phyloP scores from a whole-genome alignment of 2,113 vertebrate genomes.

The Dascyllus trimaculatus region DNA sequence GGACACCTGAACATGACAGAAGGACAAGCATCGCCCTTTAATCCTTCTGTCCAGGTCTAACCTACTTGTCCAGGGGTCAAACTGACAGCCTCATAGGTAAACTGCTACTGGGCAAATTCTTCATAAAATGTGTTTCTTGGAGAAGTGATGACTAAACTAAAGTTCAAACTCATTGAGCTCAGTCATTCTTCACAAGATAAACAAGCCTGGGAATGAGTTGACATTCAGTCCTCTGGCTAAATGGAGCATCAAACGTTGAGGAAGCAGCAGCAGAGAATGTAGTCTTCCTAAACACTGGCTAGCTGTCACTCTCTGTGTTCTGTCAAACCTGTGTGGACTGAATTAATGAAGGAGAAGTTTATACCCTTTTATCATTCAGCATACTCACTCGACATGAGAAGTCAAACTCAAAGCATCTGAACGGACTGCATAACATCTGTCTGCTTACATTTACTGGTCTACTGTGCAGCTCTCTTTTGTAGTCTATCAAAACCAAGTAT shows the following conservation, averaged over 20 bases:
- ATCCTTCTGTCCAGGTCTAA: too few relatives aligned
- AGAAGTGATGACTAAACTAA: too few relatives aligned
- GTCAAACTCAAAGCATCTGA: background rate
- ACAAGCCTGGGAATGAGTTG: background rate
- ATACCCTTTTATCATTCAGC: background rate
- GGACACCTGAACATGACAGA: too few relatives aligned
- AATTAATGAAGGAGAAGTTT: background rate
- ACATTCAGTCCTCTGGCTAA: background rate
- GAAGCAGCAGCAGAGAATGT: background rate
- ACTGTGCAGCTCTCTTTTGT: background rate
- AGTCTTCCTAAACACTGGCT: background rate
- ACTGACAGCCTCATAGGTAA: too few relatives aligned
- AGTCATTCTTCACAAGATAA: background rate
- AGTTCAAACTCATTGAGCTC: too few relatives aligned
- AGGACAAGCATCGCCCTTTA: too few relatives aligned
- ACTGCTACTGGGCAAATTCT: too few relatives aligned
- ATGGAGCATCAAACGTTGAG: background rate
- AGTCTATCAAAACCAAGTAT: conserved; percentile 30
- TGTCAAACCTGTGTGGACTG: background rate
- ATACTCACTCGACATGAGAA: background rate
- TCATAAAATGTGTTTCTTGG: too few relatives aligned
- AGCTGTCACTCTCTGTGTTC: background rate
- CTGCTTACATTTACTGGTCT: background rate
- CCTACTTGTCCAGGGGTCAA: too few relatives aligned
- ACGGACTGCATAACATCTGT: background rate